Evolutionary conservation across 2,888 invertebrate genomes (phyloP).

Genomic region (Ormyrus rosae): DNA sequence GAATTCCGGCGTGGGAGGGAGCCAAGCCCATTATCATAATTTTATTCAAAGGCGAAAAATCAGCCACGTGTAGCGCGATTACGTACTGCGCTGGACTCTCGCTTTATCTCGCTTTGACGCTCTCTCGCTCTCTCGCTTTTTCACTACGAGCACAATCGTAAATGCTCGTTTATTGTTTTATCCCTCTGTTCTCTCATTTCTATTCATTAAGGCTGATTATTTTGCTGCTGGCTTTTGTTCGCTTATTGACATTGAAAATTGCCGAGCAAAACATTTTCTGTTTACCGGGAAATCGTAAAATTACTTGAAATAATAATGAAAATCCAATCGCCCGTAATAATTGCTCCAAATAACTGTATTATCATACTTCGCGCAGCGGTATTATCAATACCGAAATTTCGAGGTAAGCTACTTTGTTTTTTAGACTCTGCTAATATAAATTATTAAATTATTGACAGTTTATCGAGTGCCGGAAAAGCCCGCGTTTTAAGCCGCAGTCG

Average conservation of each 20-base stretch:
- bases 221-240: constrained; percentile 48
- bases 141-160: constrained; percentile 41
- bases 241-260: constrained; percentile 52
- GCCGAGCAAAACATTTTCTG: constrained; percentile 26
- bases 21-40: constrained; percentile 70
- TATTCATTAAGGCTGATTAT: constrained; percentile 53
- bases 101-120: constrained; percentile 62
- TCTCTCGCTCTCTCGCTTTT: constrained; percentile 15
- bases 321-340: constrained; percentile 1
- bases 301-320: constrained; percentile 28
- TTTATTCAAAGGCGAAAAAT: constrained; percentile 72
- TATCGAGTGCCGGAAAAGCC: no score
- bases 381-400: no score
- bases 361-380: no score
- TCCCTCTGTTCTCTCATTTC: constrained; percentile 33
- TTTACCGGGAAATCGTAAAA: constrained; percentile 32
- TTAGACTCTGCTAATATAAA: no score
- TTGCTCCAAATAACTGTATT: no score
- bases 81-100: constrained; percentile 50
- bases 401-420: no score
- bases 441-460: no score
- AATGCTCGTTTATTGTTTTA: constrained; percentile 56
- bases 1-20: constrained; percentile 49
- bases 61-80: constrained; percentile 67
- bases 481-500: no score